Evolutionary conservation across 2,888 invertebrate species (phyloP).

Genomic region (Ornithoptera priamus): DNA sequence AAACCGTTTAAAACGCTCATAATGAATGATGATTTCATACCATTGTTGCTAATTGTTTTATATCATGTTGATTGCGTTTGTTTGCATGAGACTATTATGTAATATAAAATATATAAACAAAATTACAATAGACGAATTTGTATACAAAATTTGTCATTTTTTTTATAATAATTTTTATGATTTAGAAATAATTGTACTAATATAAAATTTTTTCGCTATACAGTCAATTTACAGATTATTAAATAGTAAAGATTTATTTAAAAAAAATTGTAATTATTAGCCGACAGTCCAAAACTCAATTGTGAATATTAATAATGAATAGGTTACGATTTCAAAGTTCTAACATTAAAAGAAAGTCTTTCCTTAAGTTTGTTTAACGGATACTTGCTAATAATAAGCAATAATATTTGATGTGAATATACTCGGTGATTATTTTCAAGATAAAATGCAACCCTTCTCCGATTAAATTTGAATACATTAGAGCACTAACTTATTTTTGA

Average conservation of each 20-base stretch:
- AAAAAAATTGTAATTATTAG: background rate
- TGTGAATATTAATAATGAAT: background rate
- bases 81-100: background rate
- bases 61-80: constrained; percentile 23
- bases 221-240: no score
- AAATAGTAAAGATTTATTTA: no score
- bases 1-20: constrained; percentile 48
- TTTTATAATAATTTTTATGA: background rate
- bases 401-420: constrained; percentile 21
- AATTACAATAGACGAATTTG: background rate
- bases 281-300: background rate
- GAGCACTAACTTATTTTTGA: constrained; percentile 72
- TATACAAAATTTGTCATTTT: background rate
- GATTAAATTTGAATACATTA: constrained; percentile 72
- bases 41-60: constrained; percentile 33
- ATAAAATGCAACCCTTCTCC: constrained; percentile 63
- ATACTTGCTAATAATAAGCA: constrained; percentile 13
- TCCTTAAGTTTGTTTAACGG: constrained; percentile 2
- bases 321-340: background rate
- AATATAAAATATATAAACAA: background rate
- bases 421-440: constrained; percentile 47
- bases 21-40: constrained; percentile 40
- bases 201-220: no score
- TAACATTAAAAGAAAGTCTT: background rate
- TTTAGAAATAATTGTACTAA: no score